A percentile compares a stretch with the other conserved stretches of the same genome.
Conservation (phyloP, 2,797 vertebrate genomes). For the Hafferia zeledoni region DNA sequence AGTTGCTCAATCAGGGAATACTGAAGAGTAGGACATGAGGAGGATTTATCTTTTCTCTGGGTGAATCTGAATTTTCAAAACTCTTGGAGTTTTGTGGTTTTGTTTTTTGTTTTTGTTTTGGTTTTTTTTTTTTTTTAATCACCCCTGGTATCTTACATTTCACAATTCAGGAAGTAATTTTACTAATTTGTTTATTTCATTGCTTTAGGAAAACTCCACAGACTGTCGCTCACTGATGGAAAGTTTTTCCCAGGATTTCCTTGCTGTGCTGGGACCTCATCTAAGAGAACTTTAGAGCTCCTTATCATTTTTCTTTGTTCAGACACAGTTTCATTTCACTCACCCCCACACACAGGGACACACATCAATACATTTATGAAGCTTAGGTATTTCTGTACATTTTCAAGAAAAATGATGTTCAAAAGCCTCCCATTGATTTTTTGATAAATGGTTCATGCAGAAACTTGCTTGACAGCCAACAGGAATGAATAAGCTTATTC, state of each 20-base stretch:
- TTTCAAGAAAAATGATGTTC: conserved; percentile 54
- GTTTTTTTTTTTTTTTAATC: neutral
- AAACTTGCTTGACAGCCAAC: conserved; percentile 61
- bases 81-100: neutral
- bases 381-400: neutral
- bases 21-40: neutral
- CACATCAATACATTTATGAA: conserved; percentile 45
- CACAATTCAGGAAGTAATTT: neutral
- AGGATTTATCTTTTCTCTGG: neutral
- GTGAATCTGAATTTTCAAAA: neutral
- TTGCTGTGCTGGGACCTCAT: neutral
- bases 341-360: neutral
- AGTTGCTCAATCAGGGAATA: neutral
- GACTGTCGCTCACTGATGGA: neutral
- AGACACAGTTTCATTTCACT: conserved; percentile 34
- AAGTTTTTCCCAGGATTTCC: neutral
- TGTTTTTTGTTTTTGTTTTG: no score
- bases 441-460: conserved; percentile 54
- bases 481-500: conserved; percentile 67
- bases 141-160: neutral
- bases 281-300: neutral
- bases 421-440: conserved; percentile 52
- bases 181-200: neutral
- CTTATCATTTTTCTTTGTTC: neutral
- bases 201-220: neutral